phyloP scores from a whole-genome alignment of 2,113 vertebrate genomes.

The Rhabdornis inornatus region DNA sequence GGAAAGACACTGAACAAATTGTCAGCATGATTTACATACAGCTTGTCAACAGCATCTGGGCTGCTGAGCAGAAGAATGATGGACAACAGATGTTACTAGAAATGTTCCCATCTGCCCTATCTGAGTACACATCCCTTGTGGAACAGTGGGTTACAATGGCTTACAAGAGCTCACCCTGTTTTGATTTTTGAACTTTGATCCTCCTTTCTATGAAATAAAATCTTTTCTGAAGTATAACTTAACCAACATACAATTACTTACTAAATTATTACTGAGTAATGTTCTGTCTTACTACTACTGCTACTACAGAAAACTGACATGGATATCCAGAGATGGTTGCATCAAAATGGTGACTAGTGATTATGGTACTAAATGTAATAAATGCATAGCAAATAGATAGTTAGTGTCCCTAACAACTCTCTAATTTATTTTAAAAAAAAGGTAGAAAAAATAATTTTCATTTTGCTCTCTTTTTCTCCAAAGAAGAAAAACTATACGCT shows the following conservation, averaged over 20 bases:
- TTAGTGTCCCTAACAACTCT: neutral
- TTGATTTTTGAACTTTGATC: conserved; percentile 35
- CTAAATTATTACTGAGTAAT: neutral
- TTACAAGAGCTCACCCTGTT: conserved; percentile 35
- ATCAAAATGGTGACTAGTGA: neutral
- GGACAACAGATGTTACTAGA: conserved; percentile 77
- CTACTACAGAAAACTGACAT: neutral
- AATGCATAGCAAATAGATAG: neutral
- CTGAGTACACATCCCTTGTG: conserved; percentile 47
- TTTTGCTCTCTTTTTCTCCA: neutral
- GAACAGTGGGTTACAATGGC: conserved; percentile 54
- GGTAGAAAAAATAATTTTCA: neutral
- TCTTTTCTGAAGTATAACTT: neutral
- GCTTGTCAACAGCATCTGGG: conserved; percentile 76
- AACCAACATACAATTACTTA: neutral
- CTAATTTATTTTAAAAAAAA: neutral
- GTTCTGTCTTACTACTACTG: neutral
- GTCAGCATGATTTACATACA: conserved; percentile 73
- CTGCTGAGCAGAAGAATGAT: conserved; percentile 74
- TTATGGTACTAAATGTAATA: neutral
- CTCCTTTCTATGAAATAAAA: neutral
- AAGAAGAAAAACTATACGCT: neutral
- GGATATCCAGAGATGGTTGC: neutral
- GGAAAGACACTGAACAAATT: conserved; percentile 75
- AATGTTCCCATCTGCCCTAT: conserved; percentile 74